Conservation (phyloP, 2,797 vertebrate genomes). For the Eupleurogrammus muticus region DNA sequence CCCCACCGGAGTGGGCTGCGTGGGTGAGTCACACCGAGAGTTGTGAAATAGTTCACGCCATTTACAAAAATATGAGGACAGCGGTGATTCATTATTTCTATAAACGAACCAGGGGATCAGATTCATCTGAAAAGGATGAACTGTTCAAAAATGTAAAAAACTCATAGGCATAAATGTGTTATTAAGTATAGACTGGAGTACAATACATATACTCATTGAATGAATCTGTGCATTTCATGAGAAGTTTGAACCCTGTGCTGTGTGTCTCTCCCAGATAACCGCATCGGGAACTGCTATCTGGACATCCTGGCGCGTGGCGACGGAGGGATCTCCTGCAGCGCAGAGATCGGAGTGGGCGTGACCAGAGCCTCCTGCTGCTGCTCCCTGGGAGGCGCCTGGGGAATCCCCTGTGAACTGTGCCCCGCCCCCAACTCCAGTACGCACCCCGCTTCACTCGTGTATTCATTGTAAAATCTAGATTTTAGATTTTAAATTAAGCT, state of each 20-base stretch:
- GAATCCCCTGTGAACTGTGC: slow-evolving; percentile 94
- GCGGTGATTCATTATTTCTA: background rate
- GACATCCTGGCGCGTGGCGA: slow-evolving; percentile 90
- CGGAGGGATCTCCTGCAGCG: slow-evolving; percentile 91
- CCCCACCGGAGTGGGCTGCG: slow-evolving; percentile 93
- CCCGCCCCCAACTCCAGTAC: slow-evolving; percentile 91
- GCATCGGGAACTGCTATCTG: slow-evolving; percentile 93
- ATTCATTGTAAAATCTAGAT: slow-evolving; percentile 5
- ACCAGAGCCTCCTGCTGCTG: slow-evolving; percentile 94
- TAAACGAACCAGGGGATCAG: background rate
- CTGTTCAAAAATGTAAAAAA: background rate
- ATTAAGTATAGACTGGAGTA: background rate
- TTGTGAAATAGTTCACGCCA: background rate
- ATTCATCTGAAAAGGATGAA: too few relatives aligned
- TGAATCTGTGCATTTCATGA: background rate
- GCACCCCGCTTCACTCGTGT: slow-evolving; percentile 41
- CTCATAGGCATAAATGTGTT: background rate
- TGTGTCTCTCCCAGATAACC: slow-evolving; percentile 83
- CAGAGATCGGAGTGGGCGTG: slow-evolving; percentile 92
- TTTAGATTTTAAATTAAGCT: too few relatives aligned
- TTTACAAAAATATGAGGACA: background rate
- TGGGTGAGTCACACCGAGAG: slow-evolving; percentile 77
- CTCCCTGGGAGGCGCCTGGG: slow-evolving; percentile 92
- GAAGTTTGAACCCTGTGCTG: background rate
- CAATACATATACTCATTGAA: too few relatives aligned